Evolutionary conservation across 2,113 vertebrate genomes (phyloP).

Genomic region (Morone saxatilis): DNA sequence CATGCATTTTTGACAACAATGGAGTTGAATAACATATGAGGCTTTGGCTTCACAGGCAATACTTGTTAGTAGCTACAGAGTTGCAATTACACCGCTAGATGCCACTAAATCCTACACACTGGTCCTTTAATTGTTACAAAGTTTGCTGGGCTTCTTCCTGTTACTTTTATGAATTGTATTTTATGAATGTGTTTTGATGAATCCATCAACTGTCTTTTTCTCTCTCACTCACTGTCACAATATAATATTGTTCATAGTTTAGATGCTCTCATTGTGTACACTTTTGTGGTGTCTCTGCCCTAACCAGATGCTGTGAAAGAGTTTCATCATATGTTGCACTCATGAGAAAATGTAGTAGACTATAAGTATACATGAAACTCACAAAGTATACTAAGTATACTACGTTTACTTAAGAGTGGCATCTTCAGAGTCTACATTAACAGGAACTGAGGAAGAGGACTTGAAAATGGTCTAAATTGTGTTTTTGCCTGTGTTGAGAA

Average conservation of each 20-base stretch:
- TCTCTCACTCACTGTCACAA: neutral
- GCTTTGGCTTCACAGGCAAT: neutral
- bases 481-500: slow-evolving; percentile 8
- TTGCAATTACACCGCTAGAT: too few relatives aligned
- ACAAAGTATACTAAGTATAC: slow-evolving; percentile 88
- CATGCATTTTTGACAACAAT: neutral
- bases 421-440: slow-evolving; percentile 20
- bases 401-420: slow-evolving; percentile 85
- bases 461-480: slow-evolving; percentile 7
- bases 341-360: slow-evolving; percentile 87
- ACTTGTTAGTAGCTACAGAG: neutral
- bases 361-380: slow-evolving; percentile 85
- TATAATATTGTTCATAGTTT: neutral
- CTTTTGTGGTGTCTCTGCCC: neutral
- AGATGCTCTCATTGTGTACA: neutral
- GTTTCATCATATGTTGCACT: slow-evolving; percentile 50
- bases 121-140: neutral
- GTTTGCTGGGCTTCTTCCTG: neutral
- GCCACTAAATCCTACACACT: too few relatives aligned
- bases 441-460: slow-evolving; percentile 1
- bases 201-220: neutral
- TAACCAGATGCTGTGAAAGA: neutral
- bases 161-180: neutral
- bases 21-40: neutral
- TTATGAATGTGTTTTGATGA: neutral